A percentile compares a stretch with the other conserved stretches of the same genome.
Evolutionary conservation across 1,140 invertebrate species (phyloP).

Genomic region (Cardiocondyla obscurior): DNA sequence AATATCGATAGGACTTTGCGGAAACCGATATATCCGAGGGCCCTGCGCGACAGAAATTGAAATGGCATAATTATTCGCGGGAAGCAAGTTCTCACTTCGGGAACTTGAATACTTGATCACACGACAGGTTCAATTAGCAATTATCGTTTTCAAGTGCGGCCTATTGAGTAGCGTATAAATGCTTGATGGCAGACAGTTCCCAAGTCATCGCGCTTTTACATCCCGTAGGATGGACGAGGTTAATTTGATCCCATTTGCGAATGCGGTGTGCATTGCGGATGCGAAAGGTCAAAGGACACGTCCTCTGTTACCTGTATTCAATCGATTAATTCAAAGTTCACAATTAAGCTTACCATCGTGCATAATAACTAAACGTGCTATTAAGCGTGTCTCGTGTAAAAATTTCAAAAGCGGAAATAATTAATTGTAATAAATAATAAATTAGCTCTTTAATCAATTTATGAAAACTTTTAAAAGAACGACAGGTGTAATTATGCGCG

Average conservation of each 20-base stretch:
- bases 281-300: constrained; percentile 48
- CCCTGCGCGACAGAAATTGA: background rate
- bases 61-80: constrained; percentile 21
- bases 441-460: background rate
- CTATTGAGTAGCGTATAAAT: constrained; percentile 36
- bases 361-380: constrained; percentile 40
- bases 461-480: background rate
- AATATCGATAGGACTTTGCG: background rate
- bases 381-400: background rate
- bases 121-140: constrained; percentile 50
- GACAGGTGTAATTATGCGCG: background rate
- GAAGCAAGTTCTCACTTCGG: background rate
- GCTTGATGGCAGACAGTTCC: constrained; percentile 35
- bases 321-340: constrained; percentile 47
- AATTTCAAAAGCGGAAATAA: background rate
- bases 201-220: constrained; percentile 51
- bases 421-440: too few relatives aligned
- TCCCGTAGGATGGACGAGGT: constrained; percentile 38
- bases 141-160: constrained; percentile 41
- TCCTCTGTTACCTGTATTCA: background rate
- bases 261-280: constrained; percentile 53
- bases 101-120: constrained; percentile 46
- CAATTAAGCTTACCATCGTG: constrained; percentile 21
- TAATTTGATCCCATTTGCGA: constrained; percentile 48
- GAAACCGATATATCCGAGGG: background rate